Evolutionary conservation across 2,797 vertebrate genomes (phyloP), one percentile per base, ranked within the genome.

Genomic region (Lycodopsis pacificus): DNA sequence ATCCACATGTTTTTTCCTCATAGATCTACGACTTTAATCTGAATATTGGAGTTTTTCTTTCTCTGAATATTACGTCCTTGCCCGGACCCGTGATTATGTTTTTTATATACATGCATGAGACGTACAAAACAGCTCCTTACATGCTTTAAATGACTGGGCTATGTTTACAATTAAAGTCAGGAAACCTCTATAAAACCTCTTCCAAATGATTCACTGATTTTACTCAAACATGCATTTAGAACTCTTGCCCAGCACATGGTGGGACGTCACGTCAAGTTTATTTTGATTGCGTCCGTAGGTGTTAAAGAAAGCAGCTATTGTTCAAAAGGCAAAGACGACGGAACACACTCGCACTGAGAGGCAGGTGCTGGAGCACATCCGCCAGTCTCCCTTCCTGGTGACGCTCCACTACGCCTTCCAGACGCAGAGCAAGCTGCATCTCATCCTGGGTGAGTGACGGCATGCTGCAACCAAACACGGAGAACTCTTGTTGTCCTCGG

Each of bases 341-440:
- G 97, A 98, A 74, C 97, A 98, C 74, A 98, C 97, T 3, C 95
- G 97, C 78, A 98, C 97, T 0, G 97, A 98, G 93, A 94, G 97
- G 74, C 96, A 97, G 1, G 97, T 98, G 74, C 91, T 98, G 79
- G 97, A 98, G 86, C 96, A 98, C 84, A 97, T 98, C 57, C 96
- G 97, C 65, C 96, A 98, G 92, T 97, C 97, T 0, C 97, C 97
- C 32, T 98, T 98, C 92, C 94, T 98, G 80, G 97, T 98, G 86
- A 98, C 97, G 0, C 95, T 98, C 71, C 97, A 98, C 92, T 98
- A 98, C 1, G 97, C 97, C 91, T 98, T 98, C 91, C 97, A 98
- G 94, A 98, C 97, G 0, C 96, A 98, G 20, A 96, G 97, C 91
- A 98, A 98, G 79, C 96, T 98, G 36, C 97, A 98, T 77, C 97